These are phyloP conservation scores for Cacatua alba DNA, from an alignment of 2,113 vertebrate genomes.

Conservation along the genomic window DNA sequence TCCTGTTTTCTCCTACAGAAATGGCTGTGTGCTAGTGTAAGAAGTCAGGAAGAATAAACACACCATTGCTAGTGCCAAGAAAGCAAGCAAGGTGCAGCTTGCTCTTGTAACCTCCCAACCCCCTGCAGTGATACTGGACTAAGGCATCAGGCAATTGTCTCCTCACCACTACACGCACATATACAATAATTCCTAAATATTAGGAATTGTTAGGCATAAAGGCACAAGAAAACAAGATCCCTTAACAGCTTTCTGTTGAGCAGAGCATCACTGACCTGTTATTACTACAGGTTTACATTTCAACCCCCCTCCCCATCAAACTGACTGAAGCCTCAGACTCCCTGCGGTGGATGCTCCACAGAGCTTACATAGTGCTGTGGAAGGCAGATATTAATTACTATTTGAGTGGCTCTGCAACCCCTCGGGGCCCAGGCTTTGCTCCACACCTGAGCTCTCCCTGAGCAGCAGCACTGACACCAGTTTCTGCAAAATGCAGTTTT, in stretches of 20 bases:
- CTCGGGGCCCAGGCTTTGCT: neutral
- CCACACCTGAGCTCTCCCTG: neutral
- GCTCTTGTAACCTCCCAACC: neutral
- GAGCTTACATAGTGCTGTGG: neutral
- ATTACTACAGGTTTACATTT: neutral
- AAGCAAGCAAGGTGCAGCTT: neutral
- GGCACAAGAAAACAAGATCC: neutral
- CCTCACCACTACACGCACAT: no score
- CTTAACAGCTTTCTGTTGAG: neutral
- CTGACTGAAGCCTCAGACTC: fast-evolving
- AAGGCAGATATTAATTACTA: neutral
- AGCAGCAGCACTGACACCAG: neutral
- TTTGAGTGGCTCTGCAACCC: fast-evolving
- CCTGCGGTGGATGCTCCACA: neutral
- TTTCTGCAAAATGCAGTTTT: neutral
- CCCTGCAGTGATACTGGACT: neutral
- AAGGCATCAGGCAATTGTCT: neutral
- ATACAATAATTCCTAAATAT: neutral
- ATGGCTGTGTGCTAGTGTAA: neutral
- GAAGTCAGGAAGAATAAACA: neutral
- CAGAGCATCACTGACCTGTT: neutral
- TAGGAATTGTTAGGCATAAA: neutral
- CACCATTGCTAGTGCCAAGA: neutral
- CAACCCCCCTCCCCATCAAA: neutral
- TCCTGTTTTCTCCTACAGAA: neutral